phyloP scores from a whole-genome alignment of 2,888 invertebrate species.

The Rhaphigaster nebulosa region DNA sequence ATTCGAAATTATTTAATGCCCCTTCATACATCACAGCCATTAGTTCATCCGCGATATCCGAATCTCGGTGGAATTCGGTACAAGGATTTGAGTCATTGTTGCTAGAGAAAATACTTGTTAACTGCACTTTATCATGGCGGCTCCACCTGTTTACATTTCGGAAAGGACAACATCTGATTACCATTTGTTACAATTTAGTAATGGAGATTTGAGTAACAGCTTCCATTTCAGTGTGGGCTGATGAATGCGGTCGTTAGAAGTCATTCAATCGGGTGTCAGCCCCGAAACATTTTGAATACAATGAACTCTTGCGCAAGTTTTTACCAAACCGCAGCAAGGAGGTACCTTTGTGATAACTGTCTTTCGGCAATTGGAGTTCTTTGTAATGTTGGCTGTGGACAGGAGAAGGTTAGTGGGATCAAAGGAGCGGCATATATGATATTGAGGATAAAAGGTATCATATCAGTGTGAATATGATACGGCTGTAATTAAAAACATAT shows the following conservation, averaged over 20 bases:
- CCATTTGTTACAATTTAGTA: slow-evolving; percentile 44
- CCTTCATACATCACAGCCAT: background rate
- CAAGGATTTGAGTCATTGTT: slow-evolving; percentile 10
- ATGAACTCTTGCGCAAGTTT: slow-evolving; percentile 9
- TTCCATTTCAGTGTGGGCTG: slow-evolving; percentile 33
- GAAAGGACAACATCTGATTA: slow-evolving; percentile 10
- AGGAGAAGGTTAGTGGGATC: background rate
- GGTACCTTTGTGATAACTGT: background rate
- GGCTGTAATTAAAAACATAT: too few species aligned
- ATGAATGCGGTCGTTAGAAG: slow-evolving; percentile 43
- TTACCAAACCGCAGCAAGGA: background rate
- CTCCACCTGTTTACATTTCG: background rate
- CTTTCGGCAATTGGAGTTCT: background rate
- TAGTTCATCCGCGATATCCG: background rate
- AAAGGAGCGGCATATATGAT: background rate
- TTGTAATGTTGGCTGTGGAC: background rate
- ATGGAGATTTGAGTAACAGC: slow-evolving; percentile 27
- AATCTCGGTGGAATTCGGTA: background rate
- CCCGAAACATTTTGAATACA: slow-evolving; percentile 43
- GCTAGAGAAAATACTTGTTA: background rate
- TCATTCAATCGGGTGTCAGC: background rate
- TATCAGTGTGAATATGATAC: too few species aligned
- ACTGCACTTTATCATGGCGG: background rate
- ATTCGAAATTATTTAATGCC: too few species aligned
- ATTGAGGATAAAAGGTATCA: background rate